Evolutionary conservation across 2,888 invertebrate genomes (phyloP), one percentile per base, ranked within the genome.

Genomic region (Diaphora mendica): DNA sequence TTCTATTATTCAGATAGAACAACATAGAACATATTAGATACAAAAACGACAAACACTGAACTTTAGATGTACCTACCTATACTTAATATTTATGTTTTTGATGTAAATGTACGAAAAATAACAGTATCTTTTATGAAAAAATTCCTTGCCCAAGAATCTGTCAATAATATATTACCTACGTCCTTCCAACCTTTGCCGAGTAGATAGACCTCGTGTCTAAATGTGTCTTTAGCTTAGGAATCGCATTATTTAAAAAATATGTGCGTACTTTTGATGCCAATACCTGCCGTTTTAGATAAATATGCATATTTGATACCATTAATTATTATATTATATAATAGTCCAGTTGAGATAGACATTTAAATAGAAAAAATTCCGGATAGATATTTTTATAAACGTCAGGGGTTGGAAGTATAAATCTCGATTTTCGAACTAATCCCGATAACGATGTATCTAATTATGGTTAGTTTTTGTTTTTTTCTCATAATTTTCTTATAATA

Each of bases 131-230:
- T 87, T 87, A 88, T 86, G 2, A 84, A 85, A 87, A 83, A 85
- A 87, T 86, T 75, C 74, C 84, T 84, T 81, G 77, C 79, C 76
- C 85, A 88, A 88, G 82, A 85, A 79, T 86, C 86, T 89, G 88
- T 91, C 88, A 90, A 92, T 91, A 91, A 89, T 91, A 39, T 39
- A 39, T 91, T 87, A n/a, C n/a, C n/a, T n/a, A 89, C 82, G 83
- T 84, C 85, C 87, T 88, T 85, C 84, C 85, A 86, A 88, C 88
- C 86, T 88, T 88, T 86, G 80, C 85, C 82, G 75, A 84, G 87
- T 86, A 80, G 84, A 82, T 75, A 85, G 87, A 81, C 82, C 87
- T 87, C 86, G 82, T 87, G 84, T 82, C 85, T 87, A 87, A 89
- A 90, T 87, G 89, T 86, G 78, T 88, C 87, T 90, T 90, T 89